Conservation (phyloP, 1,140 invertebrate genomes). For the Anthonomus grandis region DNA sequence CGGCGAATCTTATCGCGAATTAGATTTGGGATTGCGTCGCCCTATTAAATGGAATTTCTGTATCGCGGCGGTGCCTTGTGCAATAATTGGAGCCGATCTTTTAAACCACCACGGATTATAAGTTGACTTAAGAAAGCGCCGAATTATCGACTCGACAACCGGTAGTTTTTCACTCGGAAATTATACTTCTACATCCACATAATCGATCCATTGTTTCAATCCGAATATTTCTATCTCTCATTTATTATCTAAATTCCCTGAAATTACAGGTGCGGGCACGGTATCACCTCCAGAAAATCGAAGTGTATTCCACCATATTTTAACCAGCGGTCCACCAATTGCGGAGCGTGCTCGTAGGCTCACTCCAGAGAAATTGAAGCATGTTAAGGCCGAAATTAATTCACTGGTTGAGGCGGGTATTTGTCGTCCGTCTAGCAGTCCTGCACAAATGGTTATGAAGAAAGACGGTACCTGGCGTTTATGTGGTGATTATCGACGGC, state of each 20-base stretch:
- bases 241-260: neutral
- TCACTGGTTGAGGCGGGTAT: slow-evolving; percentile 33
- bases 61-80: slow-evolving; percentile 42
- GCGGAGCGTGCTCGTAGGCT: slow-evolving; percentile 40
- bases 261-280: neutral
- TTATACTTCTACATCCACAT: neutral
- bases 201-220: neutral
- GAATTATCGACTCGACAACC: slow-evolving; percentile 38
- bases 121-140: slow-evolving; percentile 38
- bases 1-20: neutral
- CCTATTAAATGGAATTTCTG: slow-evolving; percentile 45
- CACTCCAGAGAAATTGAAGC: slow-evolving; percentile 35
- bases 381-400: slow-evolving; percentile 37
- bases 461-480: slow-evolving; percentile 42
- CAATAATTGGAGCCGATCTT: slow-evolving; percentile 49
- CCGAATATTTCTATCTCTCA: neutral
- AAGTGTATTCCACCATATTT: slow-evolving; percentile 23
- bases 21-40: slow-evolving; percentile 11
- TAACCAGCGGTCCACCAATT: slow-evolving; percentile 42
- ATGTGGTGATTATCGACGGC: slow-evolving; percentile 49
- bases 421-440: slow-evolving; percentile 40
- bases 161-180: neutral
- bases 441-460: slow-evolving; percentile 48
- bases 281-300: neutral
- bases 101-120: slow-evolving; percentile 40